Evolutionary conservation across 2,113 vertebrate species (phyloP), one percentile per base, ranked within the genome.

Genomic region (Psettodes erumei): DNA sequence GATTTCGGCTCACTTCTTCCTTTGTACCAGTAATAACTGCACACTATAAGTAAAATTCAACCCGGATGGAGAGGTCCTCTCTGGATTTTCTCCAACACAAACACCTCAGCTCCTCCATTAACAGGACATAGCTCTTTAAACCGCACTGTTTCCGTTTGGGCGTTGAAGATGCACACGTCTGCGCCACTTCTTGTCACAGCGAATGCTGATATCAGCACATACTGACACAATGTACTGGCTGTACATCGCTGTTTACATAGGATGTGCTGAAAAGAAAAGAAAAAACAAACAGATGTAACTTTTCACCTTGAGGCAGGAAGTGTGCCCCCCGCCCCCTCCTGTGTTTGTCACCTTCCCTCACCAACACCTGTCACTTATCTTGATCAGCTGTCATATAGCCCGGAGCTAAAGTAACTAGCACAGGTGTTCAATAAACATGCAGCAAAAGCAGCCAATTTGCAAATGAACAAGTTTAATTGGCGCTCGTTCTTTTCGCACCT

Each of bases 361-460:
- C 35, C 50, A 79, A 2, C 90, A 84, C 60, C 86, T 88, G 90
- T 72, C 87, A 88, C 61, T 87, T 84, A 62, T 53, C 37, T 11
- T 23, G 66, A 69, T 90, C 85, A 86, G 79, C 85, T 86, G 85
- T 45, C 77, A 3, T 16, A 12, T 11, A 19, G 74, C 67, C 74
- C 21, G 66, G 4, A 61, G 86, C 83, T 28, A 18, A 18, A 71
- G 21, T 8, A 12, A 25, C 38, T 19, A 32, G 51, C 71, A 51
- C 82, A 76, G 64, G 70, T 71, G 82, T 51, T 56, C 50, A 65
- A 54, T 32, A 61, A 68, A 85, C 32, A 43, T 0, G 10, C 40
- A 32, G 35, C 11, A 18, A 79, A 40, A 16, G 50, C 33, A 28
- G 21, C 32, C 19, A 6, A 13, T 54, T 38, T 55, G 30, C 11